Base-by-base conservation (phyloP, 2,797 vertebrate genomes). In the Momotus momota region DNA sequence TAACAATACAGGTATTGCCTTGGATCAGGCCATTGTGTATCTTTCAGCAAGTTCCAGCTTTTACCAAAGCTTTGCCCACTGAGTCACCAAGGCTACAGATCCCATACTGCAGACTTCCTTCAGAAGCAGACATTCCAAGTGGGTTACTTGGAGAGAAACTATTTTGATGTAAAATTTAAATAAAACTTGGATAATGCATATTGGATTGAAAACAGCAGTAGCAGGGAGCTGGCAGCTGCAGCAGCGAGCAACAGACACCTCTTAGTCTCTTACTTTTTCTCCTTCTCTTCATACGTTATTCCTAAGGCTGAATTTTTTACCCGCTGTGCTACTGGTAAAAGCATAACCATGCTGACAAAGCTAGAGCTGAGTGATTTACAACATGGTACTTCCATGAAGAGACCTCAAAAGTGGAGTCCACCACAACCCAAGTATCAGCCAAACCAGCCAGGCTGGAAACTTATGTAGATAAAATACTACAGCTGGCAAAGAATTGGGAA, bases 161-260 rank as follows among this genome's bases (percentile, higher is more conserved):
- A 49, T 79, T 66, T 84, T 61, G 70, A 48, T 35, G 54, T 51
- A 45, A 83, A 86, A 90, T 83, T 81, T 81, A 84, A 94, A 86
- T 84, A 75, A 84, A 86, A 67, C 38, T 61, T 81, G 65, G 61
- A 74, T 91, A 93, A 89, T 61, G 19, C 12, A 15, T 3, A 9
- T 35, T 86, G 20, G 1, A 84, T 93, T 81, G 73, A 84, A 94
- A 91, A 41, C 54, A 85, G 74, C 51, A 89, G 74, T 21, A 65
- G 51, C 33, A 2, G 4, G 35, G 40, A 65, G 62, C 19, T 7
- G 2, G 71, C 61, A 61, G 65, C 69, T 82, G 46, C 29, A 78
- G 78, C 35, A 81, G 46, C 33, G 51, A 94, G 58, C 43, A 70
- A 60, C n/a, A 84, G 55, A 45, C 41, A 86, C 66, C 29, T 74